These are phyloP conservation scores for Triplophysa yarkandensis DNA, from an alignment of 2,797 vertebrate species.

Conservation along the genomic window DNA sequence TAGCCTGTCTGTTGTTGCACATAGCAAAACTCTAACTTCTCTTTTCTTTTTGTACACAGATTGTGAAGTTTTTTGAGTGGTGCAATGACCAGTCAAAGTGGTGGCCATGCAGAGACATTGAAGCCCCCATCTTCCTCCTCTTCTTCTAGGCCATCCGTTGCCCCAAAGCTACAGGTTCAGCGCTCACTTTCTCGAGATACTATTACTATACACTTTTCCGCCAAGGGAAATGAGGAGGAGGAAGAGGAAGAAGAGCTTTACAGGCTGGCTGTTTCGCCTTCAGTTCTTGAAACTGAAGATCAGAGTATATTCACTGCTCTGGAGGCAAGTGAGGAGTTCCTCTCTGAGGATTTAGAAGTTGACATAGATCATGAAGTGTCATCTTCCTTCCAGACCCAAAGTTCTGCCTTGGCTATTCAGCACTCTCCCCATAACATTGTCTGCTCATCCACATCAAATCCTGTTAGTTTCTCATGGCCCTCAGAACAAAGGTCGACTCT, in stretches of 20 bases:
- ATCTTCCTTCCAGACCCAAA: slow-evolving; percentile 52
- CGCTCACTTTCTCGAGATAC: slow-evolving; percentile 86
- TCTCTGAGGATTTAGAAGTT: slow-evolving; percentile 65
- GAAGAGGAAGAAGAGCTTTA: slow-evolving; percentile 86
- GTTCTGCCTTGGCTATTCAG: slow-evolving; percentile 41
- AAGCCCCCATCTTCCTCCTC: slow-evolving; percentile 64
- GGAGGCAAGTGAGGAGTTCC: slow-evolving; percentile 92
- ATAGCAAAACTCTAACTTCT: background rate
- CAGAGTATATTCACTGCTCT: slow-evolving; percentile 68
- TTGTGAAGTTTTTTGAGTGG: slow-evolving; percentile 75
- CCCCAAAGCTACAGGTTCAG: slow-evolving; percentile 90
- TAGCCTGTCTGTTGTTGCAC: background rate
- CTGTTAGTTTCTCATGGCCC: slow-evolving; percentile 79
- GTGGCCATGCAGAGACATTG: slow-evolving; percentile 80
- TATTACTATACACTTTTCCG: slow-evolving; percentile 88
- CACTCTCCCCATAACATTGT: slow-evolving; percentile 60
- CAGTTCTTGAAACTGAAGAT: slow-evolving; percentile 44
- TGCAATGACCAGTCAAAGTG: slow-evolving; percentile 92
- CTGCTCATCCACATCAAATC: slow-evolving; percentile 64
- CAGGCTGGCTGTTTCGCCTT: slow-evolving; percentile 36
- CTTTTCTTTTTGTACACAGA: slow-evolving; percentile 67
- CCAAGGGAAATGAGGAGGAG: slow-evolving; percentile 55
- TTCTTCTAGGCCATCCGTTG: slow-evolving; percentile 72
- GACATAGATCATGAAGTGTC: slow-evolving; percentile 1
- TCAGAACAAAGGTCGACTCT: slow-evolving; percentile 70